Percentiles rank a stretch among this genome's conserved stretches.
phyloP scores from a whole-genome alignment of 2,888 invertebrate species.

The Melanotus villosus region DNA sequence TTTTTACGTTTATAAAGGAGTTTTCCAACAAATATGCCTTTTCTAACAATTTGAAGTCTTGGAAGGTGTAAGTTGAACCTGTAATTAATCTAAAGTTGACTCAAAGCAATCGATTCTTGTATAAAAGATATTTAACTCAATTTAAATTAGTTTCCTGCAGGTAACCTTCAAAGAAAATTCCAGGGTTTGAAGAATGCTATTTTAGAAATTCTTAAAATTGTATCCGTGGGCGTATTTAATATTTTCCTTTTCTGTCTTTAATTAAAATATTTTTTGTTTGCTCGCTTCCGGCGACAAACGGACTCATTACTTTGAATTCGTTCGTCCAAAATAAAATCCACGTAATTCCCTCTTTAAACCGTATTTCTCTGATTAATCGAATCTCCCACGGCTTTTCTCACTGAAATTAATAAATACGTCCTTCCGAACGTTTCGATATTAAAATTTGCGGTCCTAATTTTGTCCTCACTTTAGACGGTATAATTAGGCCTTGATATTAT shows the following conservation, averaged over 20 bases:
- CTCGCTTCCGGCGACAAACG: not conserved
- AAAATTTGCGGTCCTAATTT: conserved; percentile 2
- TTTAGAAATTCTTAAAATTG: not conserved
- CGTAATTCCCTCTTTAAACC: not conserved
- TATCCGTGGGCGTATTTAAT: not conserved
- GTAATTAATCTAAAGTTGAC: too few species aligned
- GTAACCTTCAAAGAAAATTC: too few species aligned
- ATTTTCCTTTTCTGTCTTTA: not conserved
- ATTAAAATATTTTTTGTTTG: conserved; percentile 7
- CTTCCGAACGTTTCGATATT: not conserved
- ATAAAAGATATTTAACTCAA: too few species aligned
- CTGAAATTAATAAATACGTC: conserved; percentile 13
- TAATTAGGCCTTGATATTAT: not conserved
- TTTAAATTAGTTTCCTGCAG: too few species aligned
- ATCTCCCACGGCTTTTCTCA: conserved; percentile 1
- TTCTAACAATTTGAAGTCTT: too few species aligned
- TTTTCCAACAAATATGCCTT: too few species aligned
- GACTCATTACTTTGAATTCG: not conserved
- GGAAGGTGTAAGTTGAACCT: too few species aligned
- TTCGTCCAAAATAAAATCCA: conserved; percentile 1
- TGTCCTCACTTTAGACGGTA: not conserved
- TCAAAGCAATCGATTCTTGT: too few species aligned
- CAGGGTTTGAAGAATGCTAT: too few species aligned
- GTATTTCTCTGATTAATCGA: conserved; percentile 1
- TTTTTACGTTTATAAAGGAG: too few species aligned